phyloP scores from a whole-genome alignment of 2,888 invertebrate genomes.

The Drosophila mimetica region DNA sequence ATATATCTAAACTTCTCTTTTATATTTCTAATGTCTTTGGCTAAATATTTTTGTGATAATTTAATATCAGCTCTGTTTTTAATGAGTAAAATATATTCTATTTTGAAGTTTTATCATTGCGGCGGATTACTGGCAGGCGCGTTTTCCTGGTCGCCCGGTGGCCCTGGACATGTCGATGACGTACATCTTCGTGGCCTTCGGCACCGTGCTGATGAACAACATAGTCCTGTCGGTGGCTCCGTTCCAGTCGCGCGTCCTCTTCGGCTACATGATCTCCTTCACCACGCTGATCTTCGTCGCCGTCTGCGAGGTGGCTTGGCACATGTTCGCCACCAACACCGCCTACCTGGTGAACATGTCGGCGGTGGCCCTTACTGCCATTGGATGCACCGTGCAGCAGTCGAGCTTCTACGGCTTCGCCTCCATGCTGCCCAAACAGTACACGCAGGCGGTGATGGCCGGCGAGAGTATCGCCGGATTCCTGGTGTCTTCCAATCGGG shows the following conservation, averaged over 20 bases:
- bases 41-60: too few species aligned
- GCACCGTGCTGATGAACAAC: slow-evolving; percentile 94
- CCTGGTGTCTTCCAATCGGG: slow-evolving; percentile 93
- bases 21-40: too few species aligned
- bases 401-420: slow-evolving; percentile 97
- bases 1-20: too few species aligned
- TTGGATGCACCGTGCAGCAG: slow-evolving; percentile 96
- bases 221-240: slow-evolving; percentile 92
- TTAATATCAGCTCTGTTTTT: too few species aligned
- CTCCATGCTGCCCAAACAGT: slow-evolving; percentile 93
- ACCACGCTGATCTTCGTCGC: slow-evolving; percentile 93
- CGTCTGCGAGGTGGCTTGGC: slow-evolving; percentile 94
- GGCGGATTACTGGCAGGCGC: slow-evolving; percentile 94
- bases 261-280: slow-evolving; percentile 93
- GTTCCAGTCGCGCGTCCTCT: slow-evolving; percentile 93
- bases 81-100: too few species aligned
- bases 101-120: slow-evolving; percentile 93
- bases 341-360: slow-evolving; percentile 93
- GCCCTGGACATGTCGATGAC: slow-evolving; percentile 97
- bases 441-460: slow-evolving; percentile 97
- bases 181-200: slow-evolving; percentile 95
- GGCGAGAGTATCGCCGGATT: slow-evolving; percentile 95
- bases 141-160: slow-evolving; percentile 93
- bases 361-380: slow-evolving; percentile 93
- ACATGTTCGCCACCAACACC: slow-evolving; percentile 90